A percentile compares a stretch with the other conserved stretches of the same genome.
phyloP scores from a whole-genome alignment of 2,797 vertebrate genomes.

The Todus mexicanus region DNA sequence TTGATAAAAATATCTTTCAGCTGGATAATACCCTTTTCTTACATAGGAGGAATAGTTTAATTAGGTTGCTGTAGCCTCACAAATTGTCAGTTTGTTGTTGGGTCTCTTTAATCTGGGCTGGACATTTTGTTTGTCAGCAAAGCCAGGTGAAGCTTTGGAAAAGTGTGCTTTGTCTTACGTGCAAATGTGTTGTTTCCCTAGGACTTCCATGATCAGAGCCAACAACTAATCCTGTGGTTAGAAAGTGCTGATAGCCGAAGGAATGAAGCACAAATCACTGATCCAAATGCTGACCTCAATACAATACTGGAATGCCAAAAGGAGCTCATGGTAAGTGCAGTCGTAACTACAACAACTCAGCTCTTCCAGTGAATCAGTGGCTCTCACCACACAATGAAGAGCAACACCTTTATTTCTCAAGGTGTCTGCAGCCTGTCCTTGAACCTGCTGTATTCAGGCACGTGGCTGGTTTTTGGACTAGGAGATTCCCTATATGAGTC shows the following conservation, averaged over 20 bases:
- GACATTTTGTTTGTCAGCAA: background rate
- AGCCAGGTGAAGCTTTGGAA: background rate
- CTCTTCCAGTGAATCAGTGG: background rate
- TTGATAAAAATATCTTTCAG: background rate
- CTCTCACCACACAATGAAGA: background rate
- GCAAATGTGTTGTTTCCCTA: slow-evolving; percentile 45
- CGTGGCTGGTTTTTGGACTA: background rate
- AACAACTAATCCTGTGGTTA: slow-evolving; percentile 85
- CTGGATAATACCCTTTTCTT: background rate
- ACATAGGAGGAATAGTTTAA: background rate
- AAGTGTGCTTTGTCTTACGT: background rate
- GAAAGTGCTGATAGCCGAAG: slow-evolving; percentile 79
- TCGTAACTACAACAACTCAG: background rate
- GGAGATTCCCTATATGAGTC: background rate
- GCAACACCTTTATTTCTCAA: background rate
- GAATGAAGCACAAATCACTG: slow-evolving; percentile 49
- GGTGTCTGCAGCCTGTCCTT: background rate
- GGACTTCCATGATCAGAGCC: slow-evolving; percentile 88
- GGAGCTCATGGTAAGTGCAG: slow-evolving; percentile 76
- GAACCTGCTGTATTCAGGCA: background rate
- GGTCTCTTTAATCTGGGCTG: background rate
- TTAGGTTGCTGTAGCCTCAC: background rate
- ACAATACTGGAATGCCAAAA: slow-evolving; percentile 69
- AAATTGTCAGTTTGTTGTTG: background rate
- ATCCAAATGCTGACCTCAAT: slow-evolving; percentile 44